A percentile compares a stretch with the other conserved stretches of the same genome.
Evolutionary conservation across 2,888 invertebrate species (phyloP).

Genomic region (Alcis repandata): DNA sequence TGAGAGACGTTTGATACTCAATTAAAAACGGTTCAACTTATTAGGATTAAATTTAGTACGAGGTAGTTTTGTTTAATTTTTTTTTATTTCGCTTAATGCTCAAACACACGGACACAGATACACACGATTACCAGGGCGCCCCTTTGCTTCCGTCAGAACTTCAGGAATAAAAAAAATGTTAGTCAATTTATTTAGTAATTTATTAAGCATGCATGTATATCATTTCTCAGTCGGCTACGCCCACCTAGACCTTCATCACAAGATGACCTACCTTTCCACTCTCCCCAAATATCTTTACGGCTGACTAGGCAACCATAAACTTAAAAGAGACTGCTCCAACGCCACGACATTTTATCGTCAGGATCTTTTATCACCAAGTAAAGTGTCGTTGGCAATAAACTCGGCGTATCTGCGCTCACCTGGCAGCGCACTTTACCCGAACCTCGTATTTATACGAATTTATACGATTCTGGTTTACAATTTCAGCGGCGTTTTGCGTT

Average conservation of each 20-base stretch:
- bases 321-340: constrained; percentile 25
- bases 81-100: too few relatives aligned
- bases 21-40: too few relatives aligned
- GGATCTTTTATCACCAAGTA: constrained; percentile 45
- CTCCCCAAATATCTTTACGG: constrained; percentile 31
- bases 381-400: constrained; percentile 50
- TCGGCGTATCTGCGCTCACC: constrained; percentile 28
- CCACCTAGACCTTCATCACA: constrained; percentile 19
- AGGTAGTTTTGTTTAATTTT: too few relatives aligned
- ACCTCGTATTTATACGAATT: constrained; percentile 29
- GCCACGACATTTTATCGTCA: constrained; percentile 41
- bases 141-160: too few relatives aligned
- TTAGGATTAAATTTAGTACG: too few relatives aligned
- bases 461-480: constrained; percentile 33
- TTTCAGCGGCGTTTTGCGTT: constrained; percentile 29
- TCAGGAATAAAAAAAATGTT: too few relatives aligned
- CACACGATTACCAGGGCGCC: too few relatives aligned
- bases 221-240: constrained; percentile 15
- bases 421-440: constrained; percentile 18
- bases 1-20: too few relatives aligned
- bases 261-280: constrained; percentile 31
- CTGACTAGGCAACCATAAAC: constrained; percentile 37
- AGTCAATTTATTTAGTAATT: too few relatives aligned
- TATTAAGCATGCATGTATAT: neutral
- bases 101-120: too few relatives aligned